Percentiles rank a stretch among this genome's conserved stretches.
Evolutionary conservation across 2,888 invertebrate genomes (phyloP).

Genomic region (Athripsodes cinereus): DNA sequence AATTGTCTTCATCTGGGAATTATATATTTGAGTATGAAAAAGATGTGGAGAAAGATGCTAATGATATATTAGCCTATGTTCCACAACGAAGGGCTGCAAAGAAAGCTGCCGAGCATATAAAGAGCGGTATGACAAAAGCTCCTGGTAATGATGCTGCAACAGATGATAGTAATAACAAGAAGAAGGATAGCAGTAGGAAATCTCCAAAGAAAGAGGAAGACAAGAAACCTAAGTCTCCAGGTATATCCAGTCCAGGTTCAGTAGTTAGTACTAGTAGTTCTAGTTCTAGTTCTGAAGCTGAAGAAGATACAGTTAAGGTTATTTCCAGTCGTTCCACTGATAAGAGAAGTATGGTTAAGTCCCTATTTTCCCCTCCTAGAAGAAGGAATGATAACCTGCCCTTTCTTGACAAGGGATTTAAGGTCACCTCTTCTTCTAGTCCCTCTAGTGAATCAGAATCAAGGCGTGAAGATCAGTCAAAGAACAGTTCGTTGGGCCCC

Average conservation of each 20-base stretch:
- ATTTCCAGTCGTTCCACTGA: conserved; percentile 29
- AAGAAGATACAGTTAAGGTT: conserved; percentile 43
- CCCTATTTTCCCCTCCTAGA: conserved; percentile 35
- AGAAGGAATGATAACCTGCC: conserved; percentile 62
- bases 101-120: conserved; percentile 85
- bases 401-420: conserved; percentile 75
- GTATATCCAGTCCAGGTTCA: conserved; percentile 45
- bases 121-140: conserved; percentile 61
- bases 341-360: conserved; percentile 33
- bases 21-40: conserved; percentile 57
- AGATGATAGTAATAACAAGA: conserved; percentile 37
- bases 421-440: conserved; percentile 58
- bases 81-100: conserved; percentile 88
- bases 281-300: conserved; percentile 52
- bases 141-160: conserved; percentile 40
- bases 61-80: conserved; percentile 71
- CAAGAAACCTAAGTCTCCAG: conserved; percentile 36
- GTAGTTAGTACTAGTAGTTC: conserved; percentile 52
- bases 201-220: conserved; percentile 46
- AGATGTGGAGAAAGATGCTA: conserved; percentile 56
- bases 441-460: conserved; percentile 56
- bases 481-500: conserved; percentile 42
- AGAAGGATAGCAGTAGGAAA: conserved; percentile 36
- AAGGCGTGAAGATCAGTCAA: conserved; percentile 41
- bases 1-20: conserved; percentile 33